Evolutionary conservation across 2,113 vertebrate species (phyloP).

Genomic region (Aegypius monachus): DNA sequence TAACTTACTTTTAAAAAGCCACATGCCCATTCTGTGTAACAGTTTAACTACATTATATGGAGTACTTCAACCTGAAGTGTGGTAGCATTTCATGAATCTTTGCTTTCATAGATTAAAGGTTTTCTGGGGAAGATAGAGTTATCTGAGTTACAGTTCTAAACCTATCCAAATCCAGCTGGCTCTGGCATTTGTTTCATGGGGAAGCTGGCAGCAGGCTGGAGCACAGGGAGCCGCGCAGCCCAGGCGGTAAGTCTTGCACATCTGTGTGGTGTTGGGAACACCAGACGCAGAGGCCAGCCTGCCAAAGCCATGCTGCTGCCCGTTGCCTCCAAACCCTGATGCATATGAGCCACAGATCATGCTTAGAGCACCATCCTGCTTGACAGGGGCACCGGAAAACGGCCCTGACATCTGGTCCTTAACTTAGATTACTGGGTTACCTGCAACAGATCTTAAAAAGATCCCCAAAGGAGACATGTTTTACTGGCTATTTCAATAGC

Average conservation of each 20-base stretch:
- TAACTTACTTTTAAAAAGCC: background rate
- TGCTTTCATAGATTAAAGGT: background rate
- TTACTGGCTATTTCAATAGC: background rate
- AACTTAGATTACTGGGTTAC: background rate
- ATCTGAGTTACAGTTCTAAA: background rate
- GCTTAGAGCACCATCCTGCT: background rate
- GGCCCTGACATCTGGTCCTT: background rate
- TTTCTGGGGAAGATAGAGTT: background rate
- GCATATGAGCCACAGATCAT: background rate
- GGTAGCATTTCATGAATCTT: background rate
- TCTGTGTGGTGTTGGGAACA: background rate
- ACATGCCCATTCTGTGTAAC: background rate
- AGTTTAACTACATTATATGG: background rate
- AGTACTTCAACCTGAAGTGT: background rate
- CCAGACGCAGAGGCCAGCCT: background rate
- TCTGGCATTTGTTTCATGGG: background rate
- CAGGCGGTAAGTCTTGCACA: too few species aligned
- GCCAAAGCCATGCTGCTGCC: background rate
- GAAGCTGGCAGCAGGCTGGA: background rate
- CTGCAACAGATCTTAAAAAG: background rate
- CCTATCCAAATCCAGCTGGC: background rate
- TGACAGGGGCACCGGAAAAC: background rate
- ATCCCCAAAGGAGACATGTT: background rate
- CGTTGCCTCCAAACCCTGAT: accelerated
- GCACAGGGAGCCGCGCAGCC: accelerated